Conservation (phyloP, 2,797 vertebrate species). For the Protonibea diacanthus region DNA sequence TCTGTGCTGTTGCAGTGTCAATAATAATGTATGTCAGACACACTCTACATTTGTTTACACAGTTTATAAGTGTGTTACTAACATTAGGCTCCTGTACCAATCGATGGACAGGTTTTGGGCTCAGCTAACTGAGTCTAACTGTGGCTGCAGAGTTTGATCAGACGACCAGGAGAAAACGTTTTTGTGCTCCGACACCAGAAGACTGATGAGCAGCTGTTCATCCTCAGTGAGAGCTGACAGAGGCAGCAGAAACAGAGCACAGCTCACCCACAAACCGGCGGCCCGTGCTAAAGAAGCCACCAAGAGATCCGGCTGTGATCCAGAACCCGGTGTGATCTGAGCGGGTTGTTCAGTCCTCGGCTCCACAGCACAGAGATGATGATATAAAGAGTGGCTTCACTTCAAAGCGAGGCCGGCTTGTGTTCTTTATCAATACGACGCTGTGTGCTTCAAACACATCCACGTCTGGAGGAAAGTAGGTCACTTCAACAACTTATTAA, state of each 20-base stretch:
- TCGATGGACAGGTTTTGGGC: not conserved
- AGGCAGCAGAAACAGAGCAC: conserved; percentile 36
- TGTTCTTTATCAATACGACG: not conserved
- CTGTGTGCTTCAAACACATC: not conserved
- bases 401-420: not conserved
- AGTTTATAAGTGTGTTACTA: not conserved
- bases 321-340: too few relatives aligned
- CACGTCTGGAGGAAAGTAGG: conserved; percentile 9
- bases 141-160: conserved; percentile 32
- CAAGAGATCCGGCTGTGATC: not conserved
- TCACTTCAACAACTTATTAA: conserved; percentile 3
- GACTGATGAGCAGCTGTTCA: conserved; percentile 62
- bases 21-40: too few relatives aligned
- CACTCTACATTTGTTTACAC: not conserved
- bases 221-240: conserved; percentile 56
- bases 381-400: not conserved
- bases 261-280: conserved; percentile 11
- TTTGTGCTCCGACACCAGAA: conserved; percentile 46
- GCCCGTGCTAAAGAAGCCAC: conserved; percentile 16
- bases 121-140: conserved; percentile 21
- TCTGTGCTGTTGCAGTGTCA: too few relatives aligned
- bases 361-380: not conserved
- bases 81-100: conserved; percentile 5
- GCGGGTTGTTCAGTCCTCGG: conserved; percentile 8
- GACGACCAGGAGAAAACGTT: conserved; percentile 51